Percentiles rank a stretch among this genome's conserved stretches.
phyloP scores from a whole-genome alignment of 2,888 invertebrate species.

The Pterostichus niger region DNA sequence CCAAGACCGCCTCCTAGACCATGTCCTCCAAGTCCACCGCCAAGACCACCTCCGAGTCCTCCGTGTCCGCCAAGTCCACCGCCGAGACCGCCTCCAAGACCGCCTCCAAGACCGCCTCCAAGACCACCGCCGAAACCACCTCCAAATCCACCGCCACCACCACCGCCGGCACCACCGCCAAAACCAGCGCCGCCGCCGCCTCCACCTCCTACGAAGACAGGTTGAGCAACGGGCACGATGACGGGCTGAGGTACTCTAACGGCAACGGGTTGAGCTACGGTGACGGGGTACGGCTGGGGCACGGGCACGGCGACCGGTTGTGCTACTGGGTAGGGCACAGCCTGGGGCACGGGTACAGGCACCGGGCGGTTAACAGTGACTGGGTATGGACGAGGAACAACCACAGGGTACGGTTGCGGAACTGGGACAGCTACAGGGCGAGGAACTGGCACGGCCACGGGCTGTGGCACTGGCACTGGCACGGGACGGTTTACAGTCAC shows the following conservation, averaged over 20 bases:
- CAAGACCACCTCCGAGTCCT: constrained; percentile 68
- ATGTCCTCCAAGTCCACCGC: constrained; percentile 63
- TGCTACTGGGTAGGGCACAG: constrained; percentile 76
- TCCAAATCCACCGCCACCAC: constrained; percentile 68
- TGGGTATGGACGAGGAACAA: constrained; percentile 74
- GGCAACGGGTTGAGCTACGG: constrained; percentile 79
- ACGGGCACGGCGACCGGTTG: constrained; percentile 73
- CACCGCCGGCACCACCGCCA: constrained; percentile 61
- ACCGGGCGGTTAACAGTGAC: constrained; percentile 74
- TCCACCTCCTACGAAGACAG: constrained; percentile 74
- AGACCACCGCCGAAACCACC: constrained; percentile 68
- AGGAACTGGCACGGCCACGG: constrained; percentile 78
- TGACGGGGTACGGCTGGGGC: constrained; percentile 80
- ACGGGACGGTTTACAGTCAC: constrained; percentile 78
- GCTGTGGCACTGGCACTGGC: constrained; percentile 79
- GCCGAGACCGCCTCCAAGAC: constrained; percentile 69
- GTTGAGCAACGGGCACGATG: constrained; percentile 79
- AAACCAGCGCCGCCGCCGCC: constrained; percentile 68
- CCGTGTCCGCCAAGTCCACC: constrained; percentile 67
- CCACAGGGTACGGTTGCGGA: constrained; percentile 74
- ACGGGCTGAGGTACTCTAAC: constrained; percentile 79
- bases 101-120: no score
- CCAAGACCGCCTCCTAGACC: constrained; percentile 68
- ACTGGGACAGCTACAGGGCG: constrained; percentile 77
- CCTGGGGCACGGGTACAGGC: constrained; percentile 77